Evolutionary conservation across 2,113 vertebrate species (phyloP), one percentile per base, ranked within the genome.

Genomic region (Felis catus): DNA sequence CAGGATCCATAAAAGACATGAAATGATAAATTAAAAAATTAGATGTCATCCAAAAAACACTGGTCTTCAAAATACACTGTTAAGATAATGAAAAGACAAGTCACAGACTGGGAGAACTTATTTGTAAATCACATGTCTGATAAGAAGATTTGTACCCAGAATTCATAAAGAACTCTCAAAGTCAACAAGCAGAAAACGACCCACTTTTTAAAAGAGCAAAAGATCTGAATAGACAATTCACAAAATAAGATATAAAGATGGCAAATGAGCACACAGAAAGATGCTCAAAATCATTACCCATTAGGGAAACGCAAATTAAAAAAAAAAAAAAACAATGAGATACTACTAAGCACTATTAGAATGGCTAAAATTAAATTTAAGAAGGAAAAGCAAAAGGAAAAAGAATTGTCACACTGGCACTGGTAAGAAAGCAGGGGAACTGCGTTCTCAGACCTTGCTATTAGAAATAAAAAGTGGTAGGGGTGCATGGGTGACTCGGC

Each of bases 31-130:
- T 8, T 84, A 68, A 55, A 76, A 84, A 76, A 73, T 48, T 13
- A 65, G 63, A 73, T 16, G 51, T 94, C 33, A 48, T 88, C 33
- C 93, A 97, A 96, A 96, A 91, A 91, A 65, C 55, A 71, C 91
- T 68, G 88, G 21, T 65, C 76, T 96, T 81, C 74, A 53, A 91
- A 96, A 66, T 25, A 76, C 31, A 90, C 58, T 58, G 10, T 93
- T 84, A 90, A 27, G 51, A 80, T 41, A 88, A 95, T 93, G 65
- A 93, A 91, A 87, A 48, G 68, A 93, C 51, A 71, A 93, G 91
- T 31, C 33, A 87, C 23, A 76, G 63, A 90, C 76, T 45, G 3
- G 66, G 23, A 80, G 29, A 80, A 61, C 51, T 76, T 91, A 71
- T 76, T 93, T 88, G 21, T 78, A 93, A 84, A 80, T 66, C 61